Conservation (phyloP, 2,113 vertebrate genomes). For the Himantopus leucocephalus region DNA sequence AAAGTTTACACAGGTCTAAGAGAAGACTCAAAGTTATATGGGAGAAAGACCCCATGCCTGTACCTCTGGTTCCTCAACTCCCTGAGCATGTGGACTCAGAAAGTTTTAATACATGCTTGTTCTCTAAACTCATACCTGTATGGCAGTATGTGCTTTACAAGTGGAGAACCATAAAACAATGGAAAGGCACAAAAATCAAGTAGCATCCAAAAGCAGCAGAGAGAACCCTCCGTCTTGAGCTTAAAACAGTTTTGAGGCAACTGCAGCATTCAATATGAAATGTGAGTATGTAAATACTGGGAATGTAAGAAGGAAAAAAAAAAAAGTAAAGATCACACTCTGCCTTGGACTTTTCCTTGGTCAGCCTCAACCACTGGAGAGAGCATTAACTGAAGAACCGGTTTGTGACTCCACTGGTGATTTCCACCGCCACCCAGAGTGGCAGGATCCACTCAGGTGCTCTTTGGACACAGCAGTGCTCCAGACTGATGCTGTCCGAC, state of each 20-base stretch:
- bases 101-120: background rate
- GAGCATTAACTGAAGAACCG: background rate
- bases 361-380: background rate
- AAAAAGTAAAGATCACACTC: background rate
- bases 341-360: background rate
- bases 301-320: background rate
- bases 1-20: background rate
- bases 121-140: background rate
- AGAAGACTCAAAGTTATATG: background rate
- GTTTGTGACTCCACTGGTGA: background rate
- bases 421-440: accelerated
- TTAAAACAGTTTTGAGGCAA: background rate
- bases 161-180: background rate
- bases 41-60: background rate
- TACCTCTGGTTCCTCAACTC: background rate
- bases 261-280: background rate
- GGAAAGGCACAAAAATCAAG: background rate
- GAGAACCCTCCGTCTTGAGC: background rate
- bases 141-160: background rate
- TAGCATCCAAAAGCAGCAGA: background rate
- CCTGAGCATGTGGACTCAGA: accelerated
- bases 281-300: background rate
- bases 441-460: background rate
- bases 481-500: background rate
- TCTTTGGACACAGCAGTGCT: background rate